Evolutionary conservation across 2,113 vertebrate species (phyloP).

Genomic region (Ptilorrhoa leucosticta): DNA sequence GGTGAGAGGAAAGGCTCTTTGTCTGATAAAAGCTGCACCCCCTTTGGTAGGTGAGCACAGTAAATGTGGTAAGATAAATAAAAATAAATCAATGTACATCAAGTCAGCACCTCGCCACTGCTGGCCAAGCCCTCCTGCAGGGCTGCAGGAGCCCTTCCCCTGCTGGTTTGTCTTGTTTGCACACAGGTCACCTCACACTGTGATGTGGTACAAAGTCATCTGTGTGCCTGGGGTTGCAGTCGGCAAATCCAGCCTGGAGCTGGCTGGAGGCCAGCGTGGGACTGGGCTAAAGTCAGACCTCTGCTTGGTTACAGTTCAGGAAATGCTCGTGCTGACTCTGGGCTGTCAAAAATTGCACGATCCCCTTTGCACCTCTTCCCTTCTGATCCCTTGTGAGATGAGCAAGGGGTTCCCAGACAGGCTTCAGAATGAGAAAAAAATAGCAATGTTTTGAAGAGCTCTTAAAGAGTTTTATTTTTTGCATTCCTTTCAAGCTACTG

Average conservation of each 20-base stretch:
- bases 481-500: conserved; percentile 39
- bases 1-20: neutral
- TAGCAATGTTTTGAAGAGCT: conserved; percentile 32
- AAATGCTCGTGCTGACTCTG: neutral
- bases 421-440: conserved; percentile 20
- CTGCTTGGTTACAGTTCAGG: neutral
- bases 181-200: neutral
- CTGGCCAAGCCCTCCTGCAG: neutral
- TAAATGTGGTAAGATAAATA: neutral
- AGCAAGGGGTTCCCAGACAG: neutral
- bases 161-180: neutral
- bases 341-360: neutral
- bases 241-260: neutral
- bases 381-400: neutral
- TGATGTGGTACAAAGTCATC: neutral
- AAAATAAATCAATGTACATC: neutral
- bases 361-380: neutral
- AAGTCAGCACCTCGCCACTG: neutral
- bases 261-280: neutral
- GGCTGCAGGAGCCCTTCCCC: neutral
- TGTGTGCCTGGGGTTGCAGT: neutral
- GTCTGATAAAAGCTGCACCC: neutral
- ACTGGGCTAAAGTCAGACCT: neutral
- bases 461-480: conserved; percentile 41
- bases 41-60: neutral